Conservation (phyloP, 2,888 invertebrate species). For the Platycheirus albimanus region DNA sequence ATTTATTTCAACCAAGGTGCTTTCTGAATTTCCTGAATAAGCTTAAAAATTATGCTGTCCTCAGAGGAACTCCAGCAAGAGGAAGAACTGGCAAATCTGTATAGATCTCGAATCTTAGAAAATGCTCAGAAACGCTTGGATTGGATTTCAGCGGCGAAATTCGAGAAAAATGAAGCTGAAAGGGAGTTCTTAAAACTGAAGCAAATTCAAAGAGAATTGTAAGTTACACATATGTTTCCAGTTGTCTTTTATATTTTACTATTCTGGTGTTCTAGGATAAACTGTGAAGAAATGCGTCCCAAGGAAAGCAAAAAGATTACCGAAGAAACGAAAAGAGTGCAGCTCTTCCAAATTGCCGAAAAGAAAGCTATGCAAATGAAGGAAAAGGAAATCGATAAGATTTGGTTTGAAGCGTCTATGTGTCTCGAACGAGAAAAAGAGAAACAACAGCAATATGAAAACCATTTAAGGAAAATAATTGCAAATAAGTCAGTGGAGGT, state of each 20-base stretch:
- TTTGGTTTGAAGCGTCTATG: constrained; percentile 56
- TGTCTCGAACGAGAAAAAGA: constrained; percentile 50
- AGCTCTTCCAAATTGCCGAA: constrained; percentile 60
- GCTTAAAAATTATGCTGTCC: constrained; percentile 32
- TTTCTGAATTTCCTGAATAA: not conserved
- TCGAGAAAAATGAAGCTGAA: constrained; percentile 55
- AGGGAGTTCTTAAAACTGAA: constrained; percentile 55
- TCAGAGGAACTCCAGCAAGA: constrained; percentile 55
- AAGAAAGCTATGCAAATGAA: constrained; percentile 53
- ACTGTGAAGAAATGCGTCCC: constrained; percentile 66
- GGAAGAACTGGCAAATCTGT: constrained; percentile 59
- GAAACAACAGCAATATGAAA: constrained; percentile 57
- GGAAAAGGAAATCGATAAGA: constrained; percentile 64
- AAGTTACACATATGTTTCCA: constrained; percentile 22
- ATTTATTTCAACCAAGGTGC: too few species aligned
- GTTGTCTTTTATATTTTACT: not conserved
- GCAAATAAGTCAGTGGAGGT: constrained; percentile 22
- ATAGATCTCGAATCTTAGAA: constrained; percentile 44
- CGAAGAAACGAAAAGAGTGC: constrained; percentile 49
- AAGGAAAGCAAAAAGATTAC: constrained; percentile 53
- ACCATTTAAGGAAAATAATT: constrained; percentile 49
- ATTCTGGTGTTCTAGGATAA: constrained; percentile 11
- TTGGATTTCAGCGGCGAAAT: constrained; percentile 52
- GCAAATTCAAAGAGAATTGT: constrained; percentile 63
- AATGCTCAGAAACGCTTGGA: constrained; percentile 57